Evolutionary conservation across 1,140 invertebrate species (phyloP).

Genomic region (Drosophila gunungcola): DNA sequence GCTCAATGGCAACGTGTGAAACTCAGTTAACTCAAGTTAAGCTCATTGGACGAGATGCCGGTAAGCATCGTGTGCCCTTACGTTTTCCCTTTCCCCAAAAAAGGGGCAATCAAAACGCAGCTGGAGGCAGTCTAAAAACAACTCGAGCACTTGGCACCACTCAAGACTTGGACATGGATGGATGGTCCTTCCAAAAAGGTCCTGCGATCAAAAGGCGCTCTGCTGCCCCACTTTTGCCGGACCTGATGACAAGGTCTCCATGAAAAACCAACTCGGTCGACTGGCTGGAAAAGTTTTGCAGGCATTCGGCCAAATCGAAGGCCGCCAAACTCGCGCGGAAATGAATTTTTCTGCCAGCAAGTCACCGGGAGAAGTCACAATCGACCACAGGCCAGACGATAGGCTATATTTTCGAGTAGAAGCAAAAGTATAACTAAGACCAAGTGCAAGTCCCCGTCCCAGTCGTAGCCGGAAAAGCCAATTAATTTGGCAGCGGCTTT

Average conservation of each 20-base stretch:
- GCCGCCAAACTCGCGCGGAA: conserved; percentile 41
- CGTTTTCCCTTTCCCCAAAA: not conserved
- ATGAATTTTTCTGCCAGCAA: conserved; percentile 62
- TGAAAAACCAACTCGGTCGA: conserved; percentile 4
- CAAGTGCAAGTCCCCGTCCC: conserved; percentile 1
- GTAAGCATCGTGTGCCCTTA: not conserved
- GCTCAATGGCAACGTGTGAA: not conserved
- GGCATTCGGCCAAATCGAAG: conserved; percentile 35
- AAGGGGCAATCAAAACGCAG: conserved; percentile 56
- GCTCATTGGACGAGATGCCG: not conserved
- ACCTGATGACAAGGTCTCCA: conserved; percentile 6
- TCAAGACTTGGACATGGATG: conserved; percentile 43
- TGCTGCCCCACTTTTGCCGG: conserved; percentile 1
- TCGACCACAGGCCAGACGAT: conserved; percentile 5
- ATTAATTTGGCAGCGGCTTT: conserved; percentile 76
- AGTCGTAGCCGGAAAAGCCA: conserved; percentile 68
- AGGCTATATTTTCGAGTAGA: not conserved
- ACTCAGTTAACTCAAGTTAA: not conserved
- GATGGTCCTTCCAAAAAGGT: conserved; percentile 6
- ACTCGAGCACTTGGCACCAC: conserved; percentile 42
- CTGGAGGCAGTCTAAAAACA: conserved; percentile 47
- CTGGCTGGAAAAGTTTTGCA: conserved; percentile 14
- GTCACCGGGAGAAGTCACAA: not conserved
- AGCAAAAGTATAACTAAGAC: conserved; percentile 1
- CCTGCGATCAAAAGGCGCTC: conserved; percentile 31